These are phyloP conservation scores for Columba janthina DNA, from an alignment of 2,113 vertebrate species.

Conservation along the genomic window DNA sequence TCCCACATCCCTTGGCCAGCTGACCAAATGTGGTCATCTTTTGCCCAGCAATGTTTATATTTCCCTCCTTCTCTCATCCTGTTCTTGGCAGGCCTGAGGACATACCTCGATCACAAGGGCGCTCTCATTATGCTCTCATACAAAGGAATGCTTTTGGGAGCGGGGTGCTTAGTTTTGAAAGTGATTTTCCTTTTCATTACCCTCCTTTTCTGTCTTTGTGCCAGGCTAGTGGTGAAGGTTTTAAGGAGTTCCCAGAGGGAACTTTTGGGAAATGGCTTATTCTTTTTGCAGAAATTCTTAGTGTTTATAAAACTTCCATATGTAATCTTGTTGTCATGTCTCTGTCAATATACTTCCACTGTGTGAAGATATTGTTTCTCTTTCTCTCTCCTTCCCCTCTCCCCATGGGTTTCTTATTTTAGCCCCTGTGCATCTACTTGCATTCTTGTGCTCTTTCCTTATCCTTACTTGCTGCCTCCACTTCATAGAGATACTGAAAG, in stretches of 20 bases:
- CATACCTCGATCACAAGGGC: neutral
- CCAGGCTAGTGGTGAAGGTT: neutral
- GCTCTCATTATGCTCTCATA: neutral
- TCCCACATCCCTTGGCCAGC: neutral
- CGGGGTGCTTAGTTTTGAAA: neutral
- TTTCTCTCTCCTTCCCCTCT: neutral
- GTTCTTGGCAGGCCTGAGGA: neutral
- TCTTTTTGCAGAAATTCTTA: constrained; percentile 24
- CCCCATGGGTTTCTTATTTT: neutral
- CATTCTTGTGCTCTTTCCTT: neutral
- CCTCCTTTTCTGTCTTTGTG: neutral
- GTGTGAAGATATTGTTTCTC: neutral
- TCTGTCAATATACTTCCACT: neutral
- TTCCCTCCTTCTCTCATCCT: neutral
- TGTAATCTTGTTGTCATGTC: neutral
- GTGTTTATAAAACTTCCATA: neutral
- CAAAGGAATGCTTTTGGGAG: neutral
- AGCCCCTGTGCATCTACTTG: neutral
- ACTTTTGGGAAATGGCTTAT: constrained; percentile 9
- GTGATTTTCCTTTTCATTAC: neutral
- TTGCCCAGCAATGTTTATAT: neutral
- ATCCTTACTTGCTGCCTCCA: neutral
- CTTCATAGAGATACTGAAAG: neutral
- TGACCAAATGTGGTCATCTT: neutral
- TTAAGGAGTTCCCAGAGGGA: neutral